A percentile compares a stretch with the other conserved stretches of the same genome.
Conservation (phyloP, 2,888 invertebrate species). For the Epicampocera succincta region DNA sequence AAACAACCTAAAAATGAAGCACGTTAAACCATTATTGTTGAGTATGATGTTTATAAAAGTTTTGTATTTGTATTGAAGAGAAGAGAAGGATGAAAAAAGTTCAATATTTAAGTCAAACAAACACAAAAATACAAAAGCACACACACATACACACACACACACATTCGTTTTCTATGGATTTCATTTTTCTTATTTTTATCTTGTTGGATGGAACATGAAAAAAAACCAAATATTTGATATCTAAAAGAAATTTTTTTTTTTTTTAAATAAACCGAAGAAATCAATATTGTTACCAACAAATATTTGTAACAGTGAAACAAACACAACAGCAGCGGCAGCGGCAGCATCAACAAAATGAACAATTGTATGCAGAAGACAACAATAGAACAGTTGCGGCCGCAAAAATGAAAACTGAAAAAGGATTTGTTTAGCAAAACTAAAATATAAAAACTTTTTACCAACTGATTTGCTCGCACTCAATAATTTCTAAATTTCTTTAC, state of each 20-base stretch:
- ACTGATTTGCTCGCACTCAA: no score
- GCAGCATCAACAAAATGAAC: conserved; percentile 32
- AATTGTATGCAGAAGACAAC: conserved; percentile 12
- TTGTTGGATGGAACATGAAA: neutral
- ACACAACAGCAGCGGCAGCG: conserved; percentile 5
- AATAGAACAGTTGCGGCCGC: conserved; percentile 34
- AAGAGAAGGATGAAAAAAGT: conserved; percentile 15
- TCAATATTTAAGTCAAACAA: conserved; percentile 46
- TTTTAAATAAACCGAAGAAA: conserved; percentile 57
- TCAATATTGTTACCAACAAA: conserved; percentile 64
- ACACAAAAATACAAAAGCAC: conserved; percentile 16
- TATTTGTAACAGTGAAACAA: conserved; percentile 60
- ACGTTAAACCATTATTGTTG: conserved; percentile 56
- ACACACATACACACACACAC: conserved; percentile 3
- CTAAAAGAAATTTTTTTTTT: conserved; percentile 3
- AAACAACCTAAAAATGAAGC: conserved; percentile 18
- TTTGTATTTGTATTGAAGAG: conserved; percentile 27
- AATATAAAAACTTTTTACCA: no score
- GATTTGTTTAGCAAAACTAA: neutral
- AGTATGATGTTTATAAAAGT: conserved; percentile 44
- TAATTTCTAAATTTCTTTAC: no score
- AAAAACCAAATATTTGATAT: conserved; percentile 31
- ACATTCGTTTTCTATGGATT: neutral
- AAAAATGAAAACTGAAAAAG: conserved; percentile 28
- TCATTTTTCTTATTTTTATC: conserved; percentile 35